phyloP scores from a whole-genome alignment of 2,113 vertebrate genomes.

The Clarias gariepinus region DNA sequence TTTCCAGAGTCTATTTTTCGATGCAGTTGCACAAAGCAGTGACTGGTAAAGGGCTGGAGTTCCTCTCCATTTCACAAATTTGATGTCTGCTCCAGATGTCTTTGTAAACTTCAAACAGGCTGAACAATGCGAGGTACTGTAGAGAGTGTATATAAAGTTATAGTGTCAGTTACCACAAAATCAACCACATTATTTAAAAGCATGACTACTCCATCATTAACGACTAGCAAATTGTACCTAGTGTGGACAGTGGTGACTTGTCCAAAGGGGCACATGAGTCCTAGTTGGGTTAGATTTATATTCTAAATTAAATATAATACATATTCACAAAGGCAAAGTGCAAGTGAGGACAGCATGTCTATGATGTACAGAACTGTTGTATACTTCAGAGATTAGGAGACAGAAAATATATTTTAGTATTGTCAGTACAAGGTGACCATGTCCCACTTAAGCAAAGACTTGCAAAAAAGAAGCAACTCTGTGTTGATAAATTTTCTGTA shows the following conservation, averaged over 20 bases:
- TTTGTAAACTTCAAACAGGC: slow-evolving; percentile 7
- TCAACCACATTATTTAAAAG: not conserved
- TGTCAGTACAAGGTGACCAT: not conserved
- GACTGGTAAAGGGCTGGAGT: not conserved
- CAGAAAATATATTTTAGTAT: not conserved
- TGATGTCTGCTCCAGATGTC: slow-evolving; percentile 6
- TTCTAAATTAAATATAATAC: not conserved
- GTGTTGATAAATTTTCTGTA: not conserved
- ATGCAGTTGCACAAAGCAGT: not conserved
- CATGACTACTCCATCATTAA: not conserved
- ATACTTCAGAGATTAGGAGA: not conserved
- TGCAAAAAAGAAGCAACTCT: not conserved
- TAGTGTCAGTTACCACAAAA: not conserved
- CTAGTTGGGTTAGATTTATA: not conserved
- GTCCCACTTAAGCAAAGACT: not conserved
- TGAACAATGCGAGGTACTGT: not conserved
- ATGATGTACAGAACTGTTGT: not conserved
- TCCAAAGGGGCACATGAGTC: not conserved
- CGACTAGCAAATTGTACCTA: not conserved
- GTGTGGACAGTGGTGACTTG: not conserved
- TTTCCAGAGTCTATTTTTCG: slow-evolving; percentile 31
- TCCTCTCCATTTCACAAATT: not conserved
- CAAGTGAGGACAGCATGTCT: not conserved
- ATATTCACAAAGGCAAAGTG: not conserved
- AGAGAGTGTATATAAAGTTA: not conserved